Evolutionary conservation across 1,140 invertebrate genomes (phyloP).

Genomic region (Aphelenchoides avenae): DNA sequence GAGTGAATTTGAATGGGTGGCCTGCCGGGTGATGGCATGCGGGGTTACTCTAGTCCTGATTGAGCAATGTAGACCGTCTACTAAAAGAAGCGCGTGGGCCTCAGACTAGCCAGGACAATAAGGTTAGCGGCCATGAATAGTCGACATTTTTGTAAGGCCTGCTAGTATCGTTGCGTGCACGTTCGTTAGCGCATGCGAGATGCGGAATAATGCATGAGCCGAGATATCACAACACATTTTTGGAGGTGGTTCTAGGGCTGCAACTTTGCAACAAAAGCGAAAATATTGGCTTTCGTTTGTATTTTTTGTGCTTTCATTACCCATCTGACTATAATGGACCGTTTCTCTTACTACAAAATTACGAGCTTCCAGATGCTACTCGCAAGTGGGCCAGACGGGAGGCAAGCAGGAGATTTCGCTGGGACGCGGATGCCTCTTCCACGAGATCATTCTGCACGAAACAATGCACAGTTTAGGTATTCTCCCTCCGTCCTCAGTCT

Average conservation of each 20-base stretch:
- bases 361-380: slow-evolving; percentile 53
- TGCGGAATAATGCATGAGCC: neutral
- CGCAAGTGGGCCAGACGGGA: slow-evolving; percentile 57
- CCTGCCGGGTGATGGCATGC: too few species aligned
- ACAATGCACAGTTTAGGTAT: slow-evolving; percentile 33
- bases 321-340: slow-evolving; percentile 11
- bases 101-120: too few species aligned
- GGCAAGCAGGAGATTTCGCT: slow-evolving; percentile 58
- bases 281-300: neutral
- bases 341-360: neutral
- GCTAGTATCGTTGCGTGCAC: too few species aligned
- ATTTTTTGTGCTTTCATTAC: slow-evolving; percentile 8
- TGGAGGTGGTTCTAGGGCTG: neutral
- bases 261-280: neutral
- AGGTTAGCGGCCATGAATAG: too few species aligned
- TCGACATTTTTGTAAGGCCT: too few species aligned
- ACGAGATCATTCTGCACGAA: slow-evolving; percentile 58
- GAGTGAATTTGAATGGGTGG: too few species aligned
- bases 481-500: slow-evolving; percentile 13
- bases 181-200: neutral
- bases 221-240: neutral
- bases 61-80: too few species aligned
- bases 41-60: too few species aligned
- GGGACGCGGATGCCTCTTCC: slow-evolving; percentile 57
- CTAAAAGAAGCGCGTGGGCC: too few species aligned